These are phyloP conservation scores for Pseudomyrmex sp. DNA, from an alignment of 1,140 invertebrate species.

Conservation along the genomic window DNA sequence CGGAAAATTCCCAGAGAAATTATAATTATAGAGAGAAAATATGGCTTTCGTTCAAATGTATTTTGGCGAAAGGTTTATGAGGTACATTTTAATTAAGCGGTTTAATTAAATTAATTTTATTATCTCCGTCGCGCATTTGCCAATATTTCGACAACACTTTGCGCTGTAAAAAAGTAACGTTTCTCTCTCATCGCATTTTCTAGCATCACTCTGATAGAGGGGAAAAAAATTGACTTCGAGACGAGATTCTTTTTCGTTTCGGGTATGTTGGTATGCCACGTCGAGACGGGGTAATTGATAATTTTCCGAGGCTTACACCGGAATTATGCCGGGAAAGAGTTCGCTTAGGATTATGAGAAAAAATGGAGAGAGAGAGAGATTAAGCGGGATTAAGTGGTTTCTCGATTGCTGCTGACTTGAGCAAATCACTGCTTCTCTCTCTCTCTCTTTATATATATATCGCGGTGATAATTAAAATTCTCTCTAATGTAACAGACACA, in stretches of 20 bases:
- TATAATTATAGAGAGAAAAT: too few relatives aligned
- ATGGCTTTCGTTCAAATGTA: too few relatives aligned
- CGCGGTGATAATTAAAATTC: conserved; percentile 4
- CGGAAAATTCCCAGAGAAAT: too few relatives aligned
- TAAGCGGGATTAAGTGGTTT: conserved; percentile 32
- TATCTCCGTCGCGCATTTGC: not conserved
- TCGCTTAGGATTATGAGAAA: conserved; percentile 12
- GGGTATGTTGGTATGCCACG: not conserved
- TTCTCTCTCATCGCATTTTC: conserved; percentile 9
- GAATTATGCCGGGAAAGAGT: conserved; percentile 36
- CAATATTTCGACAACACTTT: conserved; percentile 5
- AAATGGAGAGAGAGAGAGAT: conserved; percentile 1
- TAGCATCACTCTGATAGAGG: not conserved
- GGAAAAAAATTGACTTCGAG: not conserved
- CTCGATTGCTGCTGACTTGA: conserved; percentile 18
- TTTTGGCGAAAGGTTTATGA: too few relatives aligned
- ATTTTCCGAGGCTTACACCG: conserved; percentile 21
- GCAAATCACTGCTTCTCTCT: not conserved
- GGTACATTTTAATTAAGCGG: not conserved
- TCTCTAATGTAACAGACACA: not conserved
- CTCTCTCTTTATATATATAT: not conserved
- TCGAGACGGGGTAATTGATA: conserved; percentile 29
- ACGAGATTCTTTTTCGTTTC: not conserved
- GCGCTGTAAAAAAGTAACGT: not conserved
- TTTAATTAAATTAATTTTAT: conserved; percentile 23